These are phyloP conservation scores for Adelphocoris suturalis DNA, from an alignment of 2,888 invertebrate species.

Conservation along the genomic window DNA sequence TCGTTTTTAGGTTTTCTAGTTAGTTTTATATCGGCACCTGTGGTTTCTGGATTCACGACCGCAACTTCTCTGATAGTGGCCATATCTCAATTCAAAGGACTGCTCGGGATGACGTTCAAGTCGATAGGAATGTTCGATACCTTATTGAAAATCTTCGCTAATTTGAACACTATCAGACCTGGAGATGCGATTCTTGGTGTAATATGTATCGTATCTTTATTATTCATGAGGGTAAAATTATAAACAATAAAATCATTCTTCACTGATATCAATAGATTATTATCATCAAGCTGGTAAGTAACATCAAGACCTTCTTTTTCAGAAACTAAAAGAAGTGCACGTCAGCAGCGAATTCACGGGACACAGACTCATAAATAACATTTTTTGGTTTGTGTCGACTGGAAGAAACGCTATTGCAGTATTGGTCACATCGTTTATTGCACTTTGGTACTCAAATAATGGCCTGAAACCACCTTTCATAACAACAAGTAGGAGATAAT, in stretches of 20 bases:
- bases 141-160: slow-evolving; percentile 80
- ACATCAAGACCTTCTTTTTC: slow-evolving; percentile 75
- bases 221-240: slow-evolving; percentile 85
- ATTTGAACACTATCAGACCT: slow-evolving; percentile 80
- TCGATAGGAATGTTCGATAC: slow-evolving; percentile 85
- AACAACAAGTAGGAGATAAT: slow-evolving; percentile 87
- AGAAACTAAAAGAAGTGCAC: slow-evolving; percentile 83
- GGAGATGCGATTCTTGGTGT: slow-evolving; percentile 85
- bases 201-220: slow-evolving; percentile 83
- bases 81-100: slow-evolving; percentile 86
- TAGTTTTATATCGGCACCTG: slow-evolving; percentile 90
- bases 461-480: slow-evolving; percentile 88
- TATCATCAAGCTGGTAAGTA: background rate
- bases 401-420: slow-evolving; percentile 86
- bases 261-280: background rate
- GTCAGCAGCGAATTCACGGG: slow-evolving; percentile 78
- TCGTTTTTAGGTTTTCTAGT: slow-evolving; percentile 86
- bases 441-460: slow-evolving; percentile 78
- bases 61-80: slow-evolving; percentile 90
- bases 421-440: slow-evolving; percentile 72
- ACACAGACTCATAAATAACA: slow-evolving; percentile 79
- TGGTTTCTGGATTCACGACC: slow-evolving; percentile 91
- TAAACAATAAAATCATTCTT: background rate
- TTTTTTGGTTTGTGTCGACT: slow-evolving; percentile 84
- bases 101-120: slow-evolving; percentile 84